Evolutionary conservation across 2,888 invertebrate species (phyloP), one percentile per base, ranked within the genome.

Genomic region (Monoplex corrugatus): DNA sequence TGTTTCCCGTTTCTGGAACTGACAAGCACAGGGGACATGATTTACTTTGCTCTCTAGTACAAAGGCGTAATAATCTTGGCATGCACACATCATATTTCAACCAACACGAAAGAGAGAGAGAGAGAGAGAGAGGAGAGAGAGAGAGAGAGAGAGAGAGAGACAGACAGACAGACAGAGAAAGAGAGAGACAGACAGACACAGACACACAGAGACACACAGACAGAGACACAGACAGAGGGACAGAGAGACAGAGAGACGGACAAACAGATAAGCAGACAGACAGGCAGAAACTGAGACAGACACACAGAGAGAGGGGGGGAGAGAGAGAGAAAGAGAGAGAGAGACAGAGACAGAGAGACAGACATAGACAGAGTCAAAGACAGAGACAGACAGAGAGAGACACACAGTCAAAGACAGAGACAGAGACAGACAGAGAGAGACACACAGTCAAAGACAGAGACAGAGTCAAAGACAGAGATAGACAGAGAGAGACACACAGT

Each of bases 291-390:
- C n/a, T n/a, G n/a, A n/a, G n/a, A n/a, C n/a, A n/a, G n/a, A n/a
- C n/a, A n/a, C n/a, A n/a, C n/a, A 80, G 85, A 85, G 45, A 85
- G 85, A 85, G 45, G 38, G 85, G 57, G 45, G 57, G 85, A 85
- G 45, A 85, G 85, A 85, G 45, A 85, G 85, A 85, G 40, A 86
- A 57, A 85, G 44, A 84, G 84, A 84, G 44, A 84, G 43, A 84
- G 44, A 84, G 43, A 84, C 50, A 85, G n/a, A n/a, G n/a, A n/a
- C n/a, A n/a, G n/a, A n/a, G n/a, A n/a, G n/a, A n/a, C n/a, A n/a
- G n/a, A n/a, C n/a, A n/a, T n/a, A n/a, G n/a, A n/a, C n/a, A n/a
- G n/a, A n/a, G n/a, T n/a, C n/a, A n/a, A 2, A 57, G 57, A 57
- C 57, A 50, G 57, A 57, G 19, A 57, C 19, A 57, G 5, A 57